Conservation (phyloP, 2,113 vertebrate species). For the Meles meles region DNA sequence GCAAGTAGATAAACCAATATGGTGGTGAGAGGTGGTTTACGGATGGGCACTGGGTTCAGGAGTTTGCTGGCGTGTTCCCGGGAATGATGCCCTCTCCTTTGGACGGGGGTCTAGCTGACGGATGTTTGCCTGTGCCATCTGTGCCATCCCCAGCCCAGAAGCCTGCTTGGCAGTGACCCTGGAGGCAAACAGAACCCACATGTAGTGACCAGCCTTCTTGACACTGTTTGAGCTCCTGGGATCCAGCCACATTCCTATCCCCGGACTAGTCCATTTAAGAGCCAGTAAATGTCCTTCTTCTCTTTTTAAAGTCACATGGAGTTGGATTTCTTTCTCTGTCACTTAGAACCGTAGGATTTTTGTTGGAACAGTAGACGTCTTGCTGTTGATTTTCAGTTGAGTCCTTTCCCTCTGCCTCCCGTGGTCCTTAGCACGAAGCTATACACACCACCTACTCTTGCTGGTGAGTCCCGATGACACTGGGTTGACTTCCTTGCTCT, state of each 20-base stretch:
- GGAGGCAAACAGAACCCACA: not conserved
- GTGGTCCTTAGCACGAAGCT: not conserved
- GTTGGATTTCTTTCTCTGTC: not conserved
- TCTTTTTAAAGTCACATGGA: not conserved
- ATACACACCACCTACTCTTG: no score
- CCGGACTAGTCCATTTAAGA: not conserved
- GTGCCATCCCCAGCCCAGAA: not conserved
- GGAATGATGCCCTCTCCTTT: not conserved
- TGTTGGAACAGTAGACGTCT: not conserved
- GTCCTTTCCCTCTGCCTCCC: not conserved
- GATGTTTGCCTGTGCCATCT: not conserved
- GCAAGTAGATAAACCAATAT: not conserved
- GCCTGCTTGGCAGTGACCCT: not conserved
- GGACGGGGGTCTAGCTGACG: not conserved
- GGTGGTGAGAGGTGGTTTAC: not conserved
- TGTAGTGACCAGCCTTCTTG: not conserved
- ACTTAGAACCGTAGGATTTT: not conserved
- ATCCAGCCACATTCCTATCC: no score
- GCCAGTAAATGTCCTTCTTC: not conserved
- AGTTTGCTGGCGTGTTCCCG: not conserved
- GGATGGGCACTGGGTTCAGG: not conserved
- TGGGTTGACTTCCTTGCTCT: not conserved
- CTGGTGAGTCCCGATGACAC: accelerated
- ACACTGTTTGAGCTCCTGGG: not conserved
- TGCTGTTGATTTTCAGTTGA: not conserved